Percentiles rank a stretch among this genome's conserved stretches.
phyloP scores from a whole-genome alignment of 2,113 vertebrate species.

The Muntiacus reevesi region DNA sequence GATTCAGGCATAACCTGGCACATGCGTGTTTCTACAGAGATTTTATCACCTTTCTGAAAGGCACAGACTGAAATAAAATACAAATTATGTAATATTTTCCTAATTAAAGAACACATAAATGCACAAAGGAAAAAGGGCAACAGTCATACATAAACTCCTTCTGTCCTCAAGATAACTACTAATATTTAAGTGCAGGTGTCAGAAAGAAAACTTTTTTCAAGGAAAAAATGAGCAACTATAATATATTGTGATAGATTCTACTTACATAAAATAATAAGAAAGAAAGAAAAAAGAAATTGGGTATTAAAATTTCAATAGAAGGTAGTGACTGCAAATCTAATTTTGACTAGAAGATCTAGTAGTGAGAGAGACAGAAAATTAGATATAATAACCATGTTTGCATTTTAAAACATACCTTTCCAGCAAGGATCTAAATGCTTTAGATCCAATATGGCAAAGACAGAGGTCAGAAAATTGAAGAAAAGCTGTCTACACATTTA shows the following conservation, averaged over 20 bases:
- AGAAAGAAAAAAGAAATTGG: not conserved
- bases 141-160: not conserved
- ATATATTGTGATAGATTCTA: not conserved
- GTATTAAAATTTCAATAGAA: slow-evolving; percentile 40
- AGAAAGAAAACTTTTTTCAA: not conserved
- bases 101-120: slow-evolving; percentile 7
- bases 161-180: not conserved
- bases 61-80: not conserved
- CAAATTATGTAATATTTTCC: not conserved
- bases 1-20: not conserved
- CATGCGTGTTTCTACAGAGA: not conserved
- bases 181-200: not conserved
- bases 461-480: not conserved
- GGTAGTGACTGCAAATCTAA: slow-evolving; percentile 6
- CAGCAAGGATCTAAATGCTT: not conserved
- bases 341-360: slow-evolving; percentile 28
- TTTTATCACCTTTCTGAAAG: not conserved
- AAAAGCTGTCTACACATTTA: slow-evolving; percentile 28
- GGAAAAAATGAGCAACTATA: not conserved
- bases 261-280: not conserved
- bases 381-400: slow-evolving; percentile 64
- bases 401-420: slow-evolving; percentile 66
- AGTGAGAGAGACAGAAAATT: slow-evolving; percentile 65
- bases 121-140: not conserved
- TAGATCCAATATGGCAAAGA: slow-evolving; percentile 33